phyloP scores from a whole-genome alignment of 2,797 vertebrate genomes.

The Pampus argenteus region DNA sequence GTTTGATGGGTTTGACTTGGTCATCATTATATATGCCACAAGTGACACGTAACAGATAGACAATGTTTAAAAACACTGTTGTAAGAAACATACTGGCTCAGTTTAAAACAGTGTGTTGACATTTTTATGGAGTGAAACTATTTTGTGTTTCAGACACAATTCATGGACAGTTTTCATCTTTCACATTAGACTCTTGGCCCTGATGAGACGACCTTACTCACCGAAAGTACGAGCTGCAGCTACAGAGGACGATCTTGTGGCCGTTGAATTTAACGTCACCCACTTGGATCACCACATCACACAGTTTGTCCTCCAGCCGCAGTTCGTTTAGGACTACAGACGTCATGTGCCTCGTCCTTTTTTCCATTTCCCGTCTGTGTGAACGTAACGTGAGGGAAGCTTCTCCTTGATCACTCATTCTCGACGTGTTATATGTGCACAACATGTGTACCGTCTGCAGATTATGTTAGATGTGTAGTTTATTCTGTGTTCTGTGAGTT shows the following conservation, averaged over 20 bases:
- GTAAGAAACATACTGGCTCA: not conserved
- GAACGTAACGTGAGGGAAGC: accelerated
- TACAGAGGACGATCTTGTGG: slow-evolving; percentile 66
- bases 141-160: not conserved
- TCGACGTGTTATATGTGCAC: not conserved
- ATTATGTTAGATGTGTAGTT: not conserved
- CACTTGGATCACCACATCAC: slow-evolving; percentile 58
- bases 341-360: not conserved
- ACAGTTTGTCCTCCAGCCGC: slow-evolving; percentile 42
- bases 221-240: slow-evolving; percentile 66
- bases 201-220: slow-evolving; percentile 30
- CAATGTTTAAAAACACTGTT: too few relatives aligned
- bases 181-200: not conserved
- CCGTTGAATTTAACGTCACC: slow-evolving; percentile 32
- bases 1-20: too few relatives aligned
- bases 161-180: not conserved
- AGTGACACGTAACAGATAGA: too few relatives aligned
- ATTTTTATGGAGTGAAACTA: not conserved
- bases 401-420: not conserved
- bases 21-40: too few relatives aligned
- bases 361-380: not conserved
- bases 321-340: slow-evolving; percentile 23
- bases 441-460: not conserved
- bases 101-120: not conserved
- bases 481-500: not conserved